Evolutionary conservation across 2,888 invertebrate species (phyloP).

Genomic region (Teleogryllus oceanicus): DNA sequence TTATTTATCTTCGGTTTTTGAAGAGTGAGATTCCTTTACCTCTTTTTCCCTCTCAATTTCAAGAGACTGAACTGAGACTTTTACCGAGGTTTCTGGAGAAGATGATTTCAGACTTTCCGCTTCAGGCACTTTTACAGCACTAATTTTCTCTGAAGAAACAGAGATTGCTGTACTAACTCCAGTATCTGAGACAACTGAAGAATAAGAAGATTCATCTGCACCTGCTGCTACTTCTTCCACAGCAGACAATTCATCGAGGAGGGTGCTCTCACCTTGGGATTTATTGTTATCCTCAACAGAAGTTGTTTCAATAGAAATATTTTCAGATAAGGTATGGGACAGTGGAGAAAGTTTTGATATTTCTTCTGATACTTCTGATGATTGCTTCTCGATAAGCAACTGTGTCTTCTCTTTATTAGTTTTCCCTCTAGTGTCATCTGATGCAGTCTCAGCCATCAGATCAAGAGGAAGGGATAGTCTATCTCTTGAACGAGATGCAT

Average conservation of each 20-base stretch:
- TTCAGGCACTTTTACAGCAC: not conserved
- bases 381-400: slow-evolving; percentile 11
- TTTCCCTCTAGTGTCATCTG: not conserved
- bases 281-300: not conserved
- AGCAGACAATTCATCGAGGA: not conserved
- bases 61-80: not conserved
- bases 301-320: not conserved
- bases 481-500: slow-evolving; percentile 33
- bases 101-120: not conserved
- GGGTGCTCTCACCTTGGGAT: not conserved
- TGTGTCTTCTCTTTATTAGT: not conserved
- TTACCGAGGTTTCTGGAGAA: not conserved
- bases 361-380: not conserved
- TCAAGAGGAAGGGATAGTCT: slow-evolving; percentile 2
- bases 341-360: not conserved
- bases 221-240: not conserved
- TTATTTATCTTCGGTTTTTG: not conserved
- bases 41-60: not conserved
- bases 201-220: not conserved
- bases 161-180: not conserved
- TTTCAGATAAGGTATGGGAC: not conserved
- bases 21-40: not conserved
- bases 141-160: not conserved
- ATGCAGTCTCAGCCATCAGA: not conserved
- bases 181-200: not conserved